Conservation (phyloP, 2,888 invertebrate genomes). For the Caenorhabditis wallacei region DNA sequence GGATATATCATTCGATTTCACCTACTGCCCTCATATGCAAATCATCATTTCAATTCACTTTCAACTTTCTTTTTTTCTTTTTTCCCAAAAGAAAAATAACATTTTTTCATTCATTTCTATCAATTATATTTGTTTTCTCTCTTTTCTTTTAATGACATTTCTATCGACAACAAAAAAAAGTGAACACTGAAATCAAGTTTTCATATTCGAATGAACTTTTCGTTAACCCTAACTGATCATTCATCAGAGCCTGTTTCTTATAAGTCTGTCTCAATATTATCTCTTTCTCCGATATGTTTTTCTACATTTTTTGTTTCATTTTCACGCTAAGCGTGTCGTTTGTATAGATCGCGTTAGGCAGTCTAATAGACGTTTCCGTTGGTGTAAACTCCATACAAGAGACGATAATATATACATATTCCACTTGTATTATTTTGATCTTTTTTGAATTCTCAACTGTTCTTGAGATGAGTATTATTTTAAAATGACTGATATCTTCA, state of each 20-base stretch:
- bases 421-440: neutral
- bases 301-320: slow-evolving; percentile 25
- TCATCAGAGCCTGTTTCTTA: slow-evolving; percentile 25
- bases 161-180: too few relatives aligned
- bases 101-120: neutral
- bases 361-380: neutral
- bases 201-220: slow-evolving; percentile 24
- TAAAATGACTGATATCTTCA: too few relatives aligned
- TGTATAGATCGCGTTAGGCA: slow-evolving; percentile 7
- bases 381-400: slow-evolving; percentile 38
- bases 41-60: slow-evolving; percentile 15
- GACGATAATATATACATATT: neutral
- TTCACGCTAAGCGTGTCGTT: slow-evolving; percentile 23
- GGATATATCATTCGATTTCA: slow-evolving; percentile 30
- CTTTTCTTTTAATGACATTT: neutral
- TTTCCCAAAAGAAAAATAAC: neutral
- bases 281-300: slow-evolving; percentile 7
- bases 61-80: slow-evolving; percentile 2
- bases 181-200: slow-evolving; percentile 37
- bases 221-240: slow-evolving; percentile 17
- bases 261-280: slow-evolving; percentile 9
- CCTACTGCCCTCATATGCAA: slow-evolving; percentile 59
- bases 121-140: neutral
- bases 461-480: too few relatives aligned
- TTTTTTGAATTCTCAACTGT: too few relatives aligned